Base-by-base conservation (phyloP, 2,888 invertebrate species). In the Meiosimyza platycephala region DNA sequence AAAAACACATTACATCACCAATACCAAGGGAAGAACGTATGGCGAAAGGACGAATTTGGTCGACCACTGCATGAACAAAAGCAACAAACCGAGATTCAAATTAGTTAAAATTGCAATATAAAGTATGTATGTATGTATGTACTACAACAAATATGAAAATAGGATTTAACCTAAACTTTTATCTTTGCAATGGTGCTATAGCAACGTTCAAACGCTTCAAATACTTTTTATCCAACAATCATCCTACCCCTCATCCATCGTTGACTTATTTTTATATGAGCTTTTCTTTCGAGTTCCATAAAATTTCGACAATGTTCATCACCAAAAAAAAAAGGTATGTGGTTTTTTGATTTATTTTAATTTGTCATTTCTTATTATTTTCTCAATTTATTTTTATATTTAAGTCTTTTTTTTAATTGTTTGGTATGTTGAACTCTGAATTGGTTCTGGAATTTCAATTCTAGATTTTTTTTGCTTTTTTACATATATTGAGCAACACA, bases 71-170 rank as follows among this genome's bases (percentile, higher is more conserved):
- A 60, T 28, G 51, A 28, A 13, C 63, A 12, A 50, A 60, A 59
- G 22, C 50, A 33, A 12, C 55, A 57, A 57, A 47, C 57, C 18
- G n/a, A 12, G 51, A 60, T 69, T 69, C 51, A 52, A 69, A 69
- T 69, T 50, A 69, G 69, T 69, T 60, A 40, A 60, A 60, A 60
- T 51, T 60, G 60, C 51, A 60, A 18, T 47, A 50, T 16, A n/a
- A n/a, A n/a, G n/a, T n/a, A n/a, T n/a, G n/a, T n/a, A n/a, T n/a
- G n/a, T n/a, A 28, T 28, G 28, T 28, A 28, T 28, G 28, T 28
- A 12, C 51, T 51, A 60, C 51, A 40, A 2, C 40, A 15, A 51
- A 60, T 28, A 15, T 59, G 6, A 55, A 16, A 67, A 55, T 18
- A 18, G 55, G 63, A 47, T 63, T 48, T 48, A 18, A 50, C 13